Base-by-base conservation (phyloP, 2,888 invertebrate species). In the Magallana nippona region DNA sequence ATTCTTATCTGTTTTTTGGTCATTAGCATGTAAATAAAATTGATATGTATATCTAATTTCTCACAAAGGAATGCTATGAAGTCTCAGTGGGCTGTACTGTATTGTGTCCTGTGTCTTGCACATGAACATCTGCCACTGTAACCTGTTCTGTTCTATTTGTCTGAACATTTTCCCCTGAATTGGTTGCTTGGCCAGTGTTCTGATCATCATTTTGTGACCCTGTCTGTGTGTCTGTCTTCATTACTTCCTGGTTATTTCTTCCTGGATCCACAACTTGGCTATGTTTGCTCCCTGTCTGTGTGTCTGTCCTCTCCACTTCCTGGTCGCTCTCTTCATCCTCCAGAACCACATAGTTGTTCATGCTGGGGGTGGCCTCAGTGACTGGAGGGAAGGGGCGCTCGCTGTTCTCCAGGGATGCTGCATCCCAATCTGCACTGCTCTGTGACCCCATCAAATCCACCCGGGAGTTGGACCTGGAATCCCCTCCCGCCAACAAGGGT, bases 331-430 rank as follows among this genome's bases (percentile, higher is more conserved):
- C 71, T 55, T 79, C 57, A 1, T 87, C 84, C 63, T 89, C 88
- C 62, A 90, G 89, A 56, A 90, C 91, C 3, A 89, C 83, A 71
- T 87, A 92, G 82, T 92, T 92, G 62, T 90, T 89, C 91, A 92
- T 90, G 82, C 91, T 91, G 32, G 89, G 86, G 8, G 92, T 88
- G 85, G 44, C 86, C 81, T 82, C 84, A 82, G 86, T 86, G 82
- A 87, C 86, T 13, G 84, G 79, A 10, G 81, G 86, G 58, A 85
- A 81, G 60, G 84, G 79, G 0, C 71, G 71, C 11, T 82, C 83
- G 8, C 84, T 85, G 55, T 83, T 83, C 22, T 90, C 91, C 10
- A 91, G 83, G 2, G 90, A 90, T 11, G 89, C 88, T 55, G 84
- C 87, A 58, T 91, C 91, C 89, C 89, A 90, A 81, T 91, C 91